phyloP scores from a whole-genome alignment of 2,797 vertebrate genomes.

The Oreonectes daqikongensis region DNA sequence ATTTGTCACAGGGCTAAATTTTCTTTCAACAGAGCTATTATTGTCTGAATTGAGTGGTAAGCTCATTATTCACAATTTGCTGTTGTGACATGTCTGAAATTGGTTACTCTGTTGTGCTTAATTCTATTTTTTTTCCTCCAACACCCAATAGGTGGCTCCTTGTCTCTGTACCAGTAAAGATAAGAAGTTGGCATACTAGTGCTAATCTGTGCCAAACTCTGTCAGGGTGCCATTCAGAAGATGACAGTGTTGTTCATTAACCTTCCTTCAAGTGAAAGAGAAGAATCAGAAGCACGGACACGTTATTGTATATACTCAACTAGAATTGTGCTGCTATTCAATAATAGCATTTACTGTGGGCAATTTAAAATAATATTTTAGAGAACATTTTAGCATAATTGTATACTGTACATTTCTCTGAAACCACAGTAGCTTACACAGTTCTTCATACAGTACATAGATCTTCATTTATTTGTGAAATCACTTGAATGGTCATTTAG shows the following conservation, averaged over 20 bases:
- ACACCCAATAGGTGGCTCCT: constrained; percentile 14
- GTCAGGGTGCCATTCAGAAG: constrained; percentile 19
- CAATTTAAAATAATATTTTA: no score
- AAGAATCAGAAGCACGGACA: not conserved
- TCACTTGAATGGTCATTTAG: no score
- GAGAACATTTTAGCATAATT: no score
- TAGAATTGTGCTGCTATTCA: no score
- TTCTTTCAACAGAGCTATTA: constrained; percentile 42
- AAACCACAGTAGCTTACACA: no score
- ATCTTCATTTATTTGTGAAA: no score
- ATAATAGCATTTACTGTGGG: no score
- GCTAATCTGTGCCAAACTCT: constrained; percentile 28
- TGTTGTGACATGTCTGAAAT: constrained; percentile 40
- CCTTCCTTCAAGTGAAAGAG: constrained; percentile 27
- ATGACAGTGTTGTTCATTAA: constrained; percentile 26
- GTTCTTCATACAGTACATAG: no score
- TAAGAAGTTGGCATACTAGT: constrained; percentile 23
- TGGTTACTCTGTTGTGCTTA: constrained; percentile 29
- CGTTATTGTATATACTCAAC: no score
- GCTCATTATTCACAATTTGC: constrained; percentile 46
- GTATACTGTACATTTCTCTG: no score
- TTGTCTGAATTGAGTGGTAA: constrained; percentile 45
- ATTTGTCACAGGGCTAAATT: constrained; percentile 37
- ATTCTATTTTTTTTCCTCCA: constrained; percentile 34
- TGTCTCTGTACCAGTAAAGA: constrained; percentile 32